phyloP scores from a whole-genome alignment of 2,888 invertebrate species.

The Phorcus lineatus region DNA sequence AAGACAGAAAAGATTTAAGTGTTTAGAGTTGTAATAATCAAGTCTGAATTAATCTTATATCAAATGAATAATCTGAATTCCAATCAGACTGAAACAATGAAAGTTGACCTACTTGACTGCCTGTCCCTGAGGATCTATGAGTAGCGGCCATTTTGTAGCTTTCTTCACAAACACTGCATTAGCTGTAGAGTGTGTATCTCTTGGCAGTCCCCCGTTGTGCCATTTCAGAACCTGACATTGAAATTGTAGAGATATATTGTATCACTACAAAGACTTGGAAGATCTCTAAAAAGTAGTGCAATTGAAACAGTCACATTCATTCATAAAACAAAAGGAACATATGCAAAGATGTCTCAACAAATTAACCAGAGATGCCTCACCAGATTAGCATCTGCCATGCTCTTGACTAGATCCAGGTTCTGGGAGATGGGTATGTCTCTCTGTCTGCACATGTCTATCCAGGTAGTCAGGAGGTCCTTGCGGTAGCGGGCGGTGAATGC shows the following conservation, averaged over 20 bases:
- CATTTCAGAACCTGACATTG: slow-evolving; percentile 67
- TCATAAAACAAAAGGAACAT: not conserved
- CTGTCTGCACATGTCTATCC: slow-evolving; percentile 61
- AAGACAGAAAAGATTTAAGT: no score
- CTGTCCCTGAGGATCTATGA: slow-evolving; percentile 75
- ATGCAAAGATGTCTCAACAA: not conserved
- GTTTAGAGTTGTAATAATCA: no score
- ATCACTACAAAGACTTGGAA: no score
- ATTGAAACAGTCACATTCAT: no score
- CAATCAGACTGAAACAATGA: no score
- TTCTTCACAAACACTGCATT: slow-evolving; percentile 74
- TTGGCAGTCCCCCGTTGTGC: slow-evolving; percentile 74
- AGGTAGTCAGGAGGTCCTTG: slow-evolving; percentile 55
- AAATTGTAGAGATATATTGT: not conserved
- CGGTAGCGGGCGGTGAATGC: slow-evolving; percentile 72
- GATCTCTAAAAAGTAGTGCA: no score
- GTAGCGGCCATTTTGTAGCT: slow-evolving; percentile 73
- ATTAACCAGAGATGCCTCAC: slow-evolving; percentile 40
- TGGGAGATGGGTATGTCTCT: slow-evolving; percentile 66
- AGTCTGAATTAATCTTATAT: not conserved
- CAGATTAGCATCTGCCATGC: slow-evolving; percentile 68
- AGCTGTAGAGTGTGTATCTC: slow-evolving; percentile 73
- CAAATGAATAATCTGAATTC: no score
- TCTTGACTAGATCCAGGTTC: slow-evolving; percentile 67
- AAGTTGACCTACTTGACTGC: slow-evolving; percentile 66